Base-by-base conservation (phyloP, 1,140 invertebrate genomes). In the Doryteuthis pealeii region DNA sequence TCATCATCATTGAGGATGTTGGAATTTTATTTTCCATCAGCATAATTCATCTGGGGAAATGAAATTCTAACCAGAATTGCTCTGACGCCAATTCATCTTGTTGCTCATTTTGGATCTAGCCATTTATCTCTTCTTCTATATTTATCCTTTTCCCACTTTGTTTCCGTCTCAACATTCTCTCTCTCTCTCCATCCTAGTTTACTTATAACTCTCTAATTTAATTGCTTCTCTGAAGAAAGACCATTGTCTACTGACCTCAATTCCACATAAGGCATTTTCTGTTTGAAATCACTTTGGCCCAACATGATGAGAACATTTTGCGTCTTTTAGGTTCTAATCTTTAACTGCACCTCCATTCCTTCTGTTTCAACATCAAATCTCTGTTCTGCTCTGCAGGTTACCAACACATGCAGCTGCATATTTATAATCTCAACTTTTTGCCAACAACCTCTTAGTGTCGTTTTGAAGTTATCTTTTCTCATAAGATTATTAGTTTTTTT, bases 381-480 rank as follows among this genome's bases (percentile, higher is more conserved):
- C 26, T 22, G 26, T 30, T 22, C 28, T 72, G 28, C 10, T 58
- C 18, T 28, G 6, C 65, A 33, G 33, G 58, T 62, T 73, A 62
- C 31, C 32, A 18, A 73, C 0, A 73, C 10, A 14, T 31, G 49
- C 26, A 18, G 32, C n/a, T 28, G 22, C 30, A 65, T 45, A 26
- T 18, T 22, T 28, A 75, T 71, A 66, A 81, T 81, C 84, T 30
- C 92, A 78, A 91, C 91, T 77, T 90, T 90, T 90, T 12, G 92
- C 83, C 5, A 92, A 81, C 15, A 80, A 65, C 49, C 84, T 81
- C 83, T 92, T 91, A 0, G 87, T 82, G 80, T 86, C 90, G 76
- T 92, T 91, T 84, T 93, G 92, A 72, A 89, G 90, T 80, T 92
- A 92, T 81, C 90, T 92, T 80, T 93, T 96, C 15, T 93, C 87